phyloP scores from a whole-genome alignment of 2,888 invertebrate genomes.

The Lacanobia oleracea region DNA sequence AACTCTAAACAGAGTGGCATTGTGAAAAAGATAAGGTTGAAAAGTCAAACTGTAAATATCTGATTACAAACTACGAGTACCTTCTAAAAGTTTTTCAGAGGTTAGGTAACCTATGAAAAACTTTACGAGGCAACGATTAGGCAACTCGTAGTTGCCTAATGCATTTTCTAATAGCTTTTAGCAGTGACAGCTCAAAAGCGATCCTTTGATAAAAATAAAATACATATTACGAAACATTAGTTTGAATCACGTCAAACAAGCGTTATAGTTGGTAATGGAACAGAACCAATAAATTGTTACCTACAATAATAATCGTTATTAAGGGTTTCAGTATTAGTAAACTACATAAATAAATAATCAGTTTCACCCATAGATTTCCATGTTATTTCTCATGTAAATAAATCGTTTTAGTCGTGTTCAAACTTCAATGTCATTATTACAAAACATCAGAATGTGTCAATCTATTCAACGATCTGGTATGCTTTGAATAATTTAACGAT shows the following conservation, averaged over 20 bases:
- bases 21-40: not conserved
- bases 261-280: constrained; percentile 32
- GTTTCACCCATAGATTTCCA: not conserved
- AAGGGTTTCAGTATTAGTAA: constrained; percentile 2
- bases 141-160: constrained; percentile 6
- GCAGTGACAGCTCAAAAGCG: constrained; percentile 21
- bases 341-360: constrained; percentile 33
- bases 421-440: constrained; percentile 40
- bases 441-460: constrained; percentile 45
- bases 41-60: not conserved
- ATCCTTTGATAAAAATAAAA: constrained; percentile 31
- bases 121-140: no score
- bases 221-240: constrained; percentile 24
- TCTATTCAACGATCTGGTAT: constrained; percentile 33
- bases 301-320: constrained; percentile 5
- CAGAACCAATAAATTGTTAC: constrained; percentile 28
- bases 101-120: no score
- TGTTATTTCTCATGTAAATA: constrained; percentile 26
- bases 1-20: not conserved
- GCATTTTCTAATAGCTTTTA: constrained; percentile 19
- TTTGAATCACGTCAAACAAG: constrained; percentile 37
- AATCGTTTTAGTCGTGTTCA: constrained; percentile 29
- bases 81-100: not conserved
- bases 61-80: not conserved
- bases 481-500: constrained; percentile 41